These are phyloP conservation scores for Neosilurus hyrtlii DNA, from an alignment of 2,797 vertebrate species.

Conservation along the genomic window DNA sequence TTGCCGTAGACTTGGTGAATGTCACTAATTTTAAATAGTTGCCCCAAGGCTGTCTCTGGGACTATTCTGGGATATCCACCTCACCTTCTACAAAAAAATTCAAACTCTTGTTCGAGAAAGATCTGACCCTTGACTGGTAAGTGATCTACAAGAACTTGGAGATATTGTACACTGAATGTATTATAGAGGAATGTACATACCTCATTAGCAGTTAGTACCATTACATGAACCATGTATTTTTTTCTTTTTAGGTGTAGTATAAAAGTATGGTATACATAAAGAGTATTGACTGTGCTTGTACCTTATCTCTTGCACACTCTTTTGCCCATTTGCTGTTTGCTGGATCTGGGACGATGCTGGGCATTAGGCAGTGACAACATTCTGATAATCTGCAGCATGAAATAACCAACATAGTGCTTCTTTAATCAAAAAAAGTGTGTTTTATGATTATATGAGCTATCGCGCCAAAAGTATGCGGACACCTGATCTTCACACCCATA, in stretches of 20 bases:
- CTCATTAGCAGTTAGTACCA: neutral
- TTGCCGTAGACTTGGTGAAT: too few relatives aligned
- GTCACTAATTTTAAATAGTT: too few relatives aligned
- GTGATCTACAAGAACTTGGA: neutral
- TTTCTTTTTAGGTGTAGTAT: too few relatives aligned
- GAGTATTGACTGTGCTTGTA: constrained; percentile 56
- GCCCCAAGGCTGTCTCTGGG: too few relatives aligned
- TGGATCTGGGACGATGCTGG: constrained; percentile 83
- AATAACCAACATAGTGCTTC: constrained; percentile 6
- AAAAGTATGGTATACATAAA: too few relatives aligned
- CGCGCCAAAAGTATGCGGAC: neutral
- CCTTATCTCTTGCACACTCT: constrained; percentile 70
- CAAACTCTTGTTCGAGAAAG: neutral
- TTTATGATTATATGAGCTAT: neutral
- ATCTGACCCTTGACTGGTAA: neutral
- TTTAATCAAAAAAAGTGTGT: neutral
- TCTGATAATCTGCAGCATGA: constrained; percentile 56
- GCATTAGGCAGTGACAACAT: constrained; percentile 61
- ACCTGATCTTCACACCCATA: neutral
- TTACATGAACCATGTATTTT: too few relatives aligned
- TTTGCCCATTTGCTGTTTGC: constrained; percentile 89
- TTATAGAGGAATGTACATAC: neutral
- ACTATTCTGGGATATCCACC: too few relatives aligned
- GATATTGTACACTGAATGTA: neutral
- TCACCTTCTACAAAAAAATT: neutral